These are phyloP conservation scores for Amphiprion percula DNA, from an alignment of 2,113 vertebrate genomes.

Conservation along the genomic window DNA sequence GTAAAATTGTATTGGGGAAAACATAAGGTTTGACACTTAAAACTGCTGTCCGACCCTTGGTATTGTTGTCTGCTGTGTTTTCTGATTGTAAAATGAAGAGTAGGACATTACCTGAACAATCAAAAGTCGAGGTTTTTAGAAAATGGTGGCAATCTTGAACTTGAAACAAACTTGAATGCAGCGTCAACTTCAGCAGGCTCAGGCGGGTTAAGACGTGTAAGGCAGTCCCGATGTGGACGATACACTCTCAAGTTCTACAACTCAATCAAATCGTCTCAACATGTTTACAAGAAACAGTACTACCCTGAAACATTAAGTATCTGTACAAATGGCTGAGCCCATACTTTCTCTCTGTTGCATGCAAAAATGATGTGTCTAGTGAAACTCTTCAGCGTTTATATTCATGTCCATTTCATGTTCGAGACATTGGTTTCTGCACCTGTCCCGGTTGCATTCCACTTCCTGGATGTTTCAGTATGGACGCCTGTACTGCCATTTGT, in stretches of 20 bases:
- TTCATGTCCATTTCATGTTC: slow-evolving; percentile 83
- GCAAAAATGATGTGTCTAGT: slow-evolving; percentile 87
- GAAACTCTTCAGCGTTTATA: slow-evolving; percentile 84
- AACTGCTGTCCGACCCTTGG: slow-evolving; percentile 25
- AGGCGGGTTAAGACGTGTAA: slow-evolving; percentile 49
- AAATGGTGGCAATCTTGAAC: slow-evolving; percentile 73
- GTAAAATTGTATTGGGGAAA: slow-evolving; percentile 51
- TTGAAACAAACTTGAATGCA: slow-evolving; percentile 72
- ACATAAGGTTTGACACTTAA: slow-evolving; percentile 19
- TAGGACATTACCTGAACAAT: slow-evolving; percentile 74
- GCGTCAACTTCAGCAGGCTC: slow-evolving; percentile 54
- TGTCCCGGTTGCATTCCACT: slow-evolving; percentile 71
- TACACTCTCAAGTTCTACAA: slow-evolving; percentile 71
- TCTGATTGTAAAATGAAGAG: slow-evolving; percentile 69
- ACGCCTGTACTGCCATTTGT: slow-evolving; percentile 84
- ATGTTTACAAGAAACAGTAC: slow-evolving; percentile 87
- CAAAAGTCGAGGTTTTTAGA: slow-evolving; percentile 63
- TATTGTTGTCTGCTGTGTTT: slow-evolving; percentile 61
- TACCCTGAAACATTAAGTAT: slow-evolving; percentile 80
- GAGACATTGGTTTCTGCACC: slow-evolving; percentile 75
- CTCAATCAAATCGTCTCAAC: slow-evolving; percentile 80
- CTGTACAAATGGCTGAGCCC: slow-evolving; percentile 84
- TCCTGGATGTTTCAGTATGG: slow-evolving; percentile 73
- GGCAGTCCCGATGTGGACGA: slow-evolving; percentile 47
- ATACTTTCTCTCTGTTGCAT: slow-evolving; percentile 87